A percentile compares a stretch with the other conserved stretches of the same genome.
phyloP scores from a whole-genome alignment of 2,797 vertebrate species.

The Limosa lapponica region DNA sequence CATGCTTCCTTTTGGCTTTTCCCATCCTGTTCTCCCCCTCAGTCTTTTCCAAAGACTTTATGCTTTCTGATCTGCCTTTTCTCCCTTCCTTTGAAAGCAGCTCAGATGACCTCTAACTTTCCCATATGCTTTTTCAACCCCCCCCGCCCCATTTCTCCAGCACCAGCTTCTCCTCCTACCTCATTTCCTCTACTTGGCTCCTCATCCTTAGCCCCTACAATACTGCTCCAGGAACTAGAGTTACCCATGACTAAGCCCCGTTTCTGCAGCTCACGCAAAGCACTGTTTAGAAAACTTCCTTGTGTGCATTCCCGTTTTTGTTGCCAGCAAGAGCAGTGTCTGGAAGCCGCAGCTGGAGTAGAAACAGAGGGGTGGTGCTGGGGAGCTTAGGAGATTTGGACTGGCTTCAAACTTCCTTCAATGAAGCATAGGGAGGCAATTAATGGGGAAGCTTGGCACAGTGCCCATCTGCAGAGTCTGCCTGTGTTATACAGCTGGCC shows the following conservation, averaged over 20 bases:
- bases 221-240: not conserved
- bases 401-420: slow-evolving; percentile 54
- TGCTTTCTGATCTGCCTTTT: not conserved
- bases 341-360: slow-evolving; percentile 16
- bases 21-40: not conserved
- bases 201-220: not conserved
- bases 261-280: not conserved
- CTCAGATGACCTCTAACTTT: not conserved
- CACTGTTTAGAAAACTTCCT: slow-evolving; percentile 33
- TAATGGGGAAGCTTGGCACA: slow-evolving; percentile 49
- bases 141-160: not conserved
- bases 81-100: not conserved
- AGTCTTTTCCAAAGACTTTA: not conserved
- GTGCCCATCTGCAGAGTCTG: slow-evolving; percentile 41
- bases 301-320: not conserved
- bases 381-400: slow-evolving; percentile 50
- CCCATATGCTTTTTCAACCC: not conserved
- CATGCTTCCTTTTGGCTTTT: not conserved
- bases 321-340: not conserved
- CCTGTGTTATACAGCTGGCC: slow-evolving; percentile 44
- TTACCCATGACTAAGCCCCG: not conserved
- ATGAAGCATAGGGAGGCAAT: slow-evolving; percentile 53
- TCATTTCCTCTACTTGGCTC: slow-evolving; percentile 7
- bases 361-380: slow-evolving; percentile 52
- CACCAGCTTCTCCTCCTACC: not conserved